Percentiles rank a stretch among this genome's conserved stretches.
phyloP scores from a whole-genome alignment of 2,888 invertebrate genomes.

The Megamerina dolium region DNA sequence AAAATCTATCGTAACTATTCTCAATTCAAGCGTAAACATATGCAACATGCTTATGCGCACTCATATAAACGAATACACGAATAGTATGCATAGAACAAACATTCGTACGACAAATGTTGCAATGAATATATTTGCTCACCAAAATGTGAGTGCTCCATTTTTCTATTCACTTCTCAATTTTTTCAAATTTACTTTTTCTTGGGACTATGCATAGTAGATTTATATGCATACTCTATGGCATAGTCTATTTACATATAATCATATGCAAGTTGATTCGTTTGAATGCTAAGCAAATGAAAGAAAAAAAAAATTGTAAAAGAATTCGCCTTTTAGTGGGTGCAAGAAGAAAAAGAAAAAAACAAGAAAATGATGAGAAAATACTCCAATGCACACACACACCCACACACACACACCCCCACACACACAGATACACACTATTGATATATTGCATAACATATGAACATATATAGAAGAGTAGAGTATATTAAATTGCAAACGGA shows the following conservation, averaged over 20 bases:
- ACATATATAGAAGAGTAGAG: too few relatives aligned
- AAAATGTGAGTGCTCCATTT: conserved; percentile 17
- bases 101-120: conserved; percentile 37
- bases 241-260: too few relatives aligned
- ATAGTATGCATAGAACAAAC: too few relatives aligned
- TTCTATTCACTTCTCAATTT: conserved; percentile 8
- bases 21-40: conserved; percentile 42
- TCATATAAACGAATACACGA: conserved; percentile 1
- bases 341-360: conserved; percentile 1
- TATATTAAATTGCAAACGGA: conserved; percentile 39
- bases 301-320: conserved; percentile 14
- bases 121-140: conserved; percentile 42
- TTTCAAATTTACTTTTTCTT: conserved; percentile 5
- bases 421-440: neutral
- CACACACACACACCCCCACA: neutral
- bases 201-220: conserved; percentile 17
- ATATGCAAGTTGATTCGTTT: too few relatives aligned
- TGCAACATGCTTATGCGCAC: conserved; percentile 8
- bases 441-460: too few relatives aligned
- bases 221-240: too few relatives aligned
- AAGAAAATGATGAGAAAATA: neutral
- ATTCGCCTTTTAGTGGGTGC: neutral
- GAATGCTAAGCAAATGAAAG: too few relatives aligned
- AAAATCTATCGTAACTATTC: conserved; percentile 46
- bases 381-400: neutral